Evolutionary conservation across 2,113 vertebrate genomes (phyloP), one percentile per base, ranked within the genome.

Genomic region (Alethe diademata): DNA sequence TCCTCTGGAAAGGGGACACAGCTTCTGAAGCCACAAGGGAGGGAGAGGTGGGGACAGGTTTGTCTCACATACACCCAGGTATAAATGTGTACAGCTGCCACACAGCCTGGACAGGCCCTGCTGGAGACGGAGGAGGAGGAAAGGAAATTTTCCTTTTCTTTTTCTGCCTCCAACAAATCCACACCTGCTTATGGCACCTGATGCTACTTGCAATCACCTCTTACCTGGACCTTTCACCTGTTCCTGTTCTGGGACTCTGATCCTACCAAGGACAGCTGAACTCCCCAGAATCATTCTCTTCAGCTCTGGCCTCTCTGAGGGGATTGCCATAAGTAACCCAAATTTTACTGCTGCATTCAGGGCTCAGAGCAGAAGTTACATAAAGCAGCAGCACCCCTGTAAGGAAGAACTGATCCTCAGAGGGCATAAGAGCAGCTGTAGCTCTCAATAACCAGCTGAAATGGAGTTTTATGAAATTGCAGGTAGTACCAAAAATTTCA

Each of bases 21-120:
- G 33, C 29, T 56, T 24, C 57, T 51, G 62, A 64, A 54, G 28
- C 19, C 45, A 12, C 17, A 9, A 16, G 28, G 26, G 5, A 86
- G 12, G 36, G 31, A 4, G 51, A 67, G 24, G 17, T 12, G 38
- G 19, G 36, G 5, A 62, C 28, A 48, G 51, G 35, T 62, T 35
- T 7, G 19, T 45, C 19, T 45, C 19, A 45, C 43, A 45, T 19
- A 45, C 43, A 45, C 19, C 43, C 43, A 75, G 35, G 9, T 8
- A 6, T 6, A 35, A 35, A 57, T 13, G 15, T 65, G 24, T 1
- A 1, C 31, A 28, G 22, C 53, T 14, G 2, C 40, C 33, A 4
- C 0, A 22, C 0, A 2, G 66, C 10, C 51, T 16, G 66, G n/a
- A 42, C 67, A 51, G 62, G 31, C 24, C 28, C 14, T 3, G 5